Percentiles rank a stretch among this genome's conserved stretches.
Conservation (phyloP, 2,888 invertebrate genomes). For the Mechanitis messenoides region DNA sequence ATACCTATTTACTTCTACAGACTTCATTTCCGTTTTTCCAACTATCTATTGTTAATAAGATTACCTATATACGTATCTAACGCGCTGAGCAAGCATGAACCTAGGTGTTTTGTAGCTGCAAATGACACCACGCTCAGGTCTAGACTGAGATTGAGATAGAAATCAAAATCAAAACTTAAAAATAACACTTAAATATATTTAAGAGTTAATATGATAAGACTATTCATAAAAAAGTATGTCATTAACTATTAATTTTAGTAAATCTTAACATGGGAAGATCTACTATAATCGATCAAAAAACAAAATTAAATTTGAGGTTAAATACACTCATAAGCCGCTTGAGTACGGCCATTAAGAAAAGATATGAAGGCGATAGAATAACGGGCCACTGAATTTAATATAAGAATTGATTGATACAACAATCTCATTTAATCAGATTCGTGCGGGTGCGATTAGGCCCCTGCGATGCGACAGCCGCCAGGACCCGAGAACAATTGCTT, state of each 20-base stretch:
- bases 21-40: no score
- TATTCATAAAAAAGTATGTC: no score
- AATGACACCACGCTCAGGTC: no score
- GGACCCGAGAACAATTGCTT: conserved; percentile 55
- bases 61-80: no score
- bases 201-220: no score
- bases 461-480: conserved; percentile 49
- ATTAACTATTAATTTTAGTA: conserved; percentile 39
- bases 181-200: no score
- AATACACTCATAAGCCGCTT: conserved; percentile 14
- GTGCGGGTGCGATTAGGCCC: conserved; percentile 68
- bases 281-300: conserved; percentile 3
- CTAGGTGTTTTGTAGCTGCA: no score
- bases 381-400: conserved; percentile 74
- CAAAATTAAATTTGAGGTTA: conserved; percentile 1
- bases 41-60: no score
- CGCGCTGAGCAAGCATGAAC: no score
- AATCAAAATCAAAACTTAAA: no score
- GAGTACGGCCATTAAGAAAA: conserved; percentile 52
- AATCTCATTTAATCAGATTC: conserved; percentile 71
- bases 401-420: conserved; percentile 75
- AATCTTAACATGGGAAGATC: conserved; percentile 3
- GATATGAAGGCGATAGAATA: conserved; percentile 66
- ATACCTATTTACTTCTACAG: no score
- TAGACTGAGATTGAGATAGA: no score